Evolutionary conservation across 53 echinoderm and acorn worm species (phyloP).

Genomic region (Arbacia lixula): DNA sequence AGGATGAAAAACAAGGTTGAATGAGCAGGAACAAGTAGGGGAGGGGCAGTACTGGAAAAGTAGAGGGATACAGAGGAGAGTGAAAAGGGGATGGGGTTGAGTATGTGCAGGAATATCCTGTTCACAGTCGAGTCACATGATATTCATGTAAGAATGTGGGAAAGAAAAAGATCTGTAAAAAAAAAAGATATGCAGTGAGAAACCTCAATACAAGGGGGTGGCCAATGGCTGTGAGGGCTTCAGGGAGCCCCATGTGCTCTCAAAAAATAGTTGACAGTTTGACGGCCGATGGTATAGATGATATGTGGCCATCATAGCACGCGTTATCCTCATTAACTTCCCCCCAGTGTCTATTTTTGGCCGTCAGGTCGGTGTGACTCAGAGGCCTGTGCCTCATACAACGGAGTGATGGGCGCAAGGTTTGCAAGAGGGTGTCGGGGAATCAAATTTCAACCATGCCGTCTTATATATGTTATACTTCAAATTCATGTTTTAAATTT

Average conservation of each 20-base stretch:
- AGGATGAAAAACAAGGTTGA: background rate
- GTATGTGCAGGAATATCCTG: too few species aligned
- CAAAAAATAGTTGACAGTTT: background rate
- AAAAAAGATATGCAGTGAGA: too few species aligned
- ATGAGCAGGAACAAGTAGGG: background rate
- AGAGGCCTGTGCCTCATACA: too few species aligned
- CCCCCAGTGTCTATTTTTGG: slow-evolving; percentile 2
- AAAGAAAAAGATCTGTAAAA: too few species aligned
- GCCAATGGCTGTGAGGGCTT: background rate
- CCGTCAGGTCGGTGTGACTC: background rate
- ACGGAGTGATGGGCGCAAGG: too few species aligned
- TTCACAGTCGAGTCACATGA: too few species aligned
- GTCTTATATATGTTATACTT: too few species aligned
- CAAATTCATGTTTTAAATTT: too few species aligned
- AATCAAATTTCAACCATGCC: too few species aligned
- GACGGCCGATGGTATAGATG: background rate
- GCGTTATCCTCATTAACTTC: slow-evolving; percentile 28
- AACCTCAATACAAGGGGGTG: too few species aligned
- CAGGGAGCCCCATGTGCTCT: background rate
- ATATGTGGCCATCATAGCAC: slow-evolving; percentile 6
- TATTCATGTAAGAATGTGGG: too few species aligned
- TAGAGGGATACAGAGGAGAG: background rate
- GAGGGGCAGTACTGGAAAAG: background rate
- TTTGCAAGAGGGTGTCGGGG: too few species aligned
- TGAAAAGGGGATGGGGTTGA: background rate